phyloP scores from a whole-genome alignment of 2,888 invertebrate species.

The Mythimna albipuncta region DNA sequence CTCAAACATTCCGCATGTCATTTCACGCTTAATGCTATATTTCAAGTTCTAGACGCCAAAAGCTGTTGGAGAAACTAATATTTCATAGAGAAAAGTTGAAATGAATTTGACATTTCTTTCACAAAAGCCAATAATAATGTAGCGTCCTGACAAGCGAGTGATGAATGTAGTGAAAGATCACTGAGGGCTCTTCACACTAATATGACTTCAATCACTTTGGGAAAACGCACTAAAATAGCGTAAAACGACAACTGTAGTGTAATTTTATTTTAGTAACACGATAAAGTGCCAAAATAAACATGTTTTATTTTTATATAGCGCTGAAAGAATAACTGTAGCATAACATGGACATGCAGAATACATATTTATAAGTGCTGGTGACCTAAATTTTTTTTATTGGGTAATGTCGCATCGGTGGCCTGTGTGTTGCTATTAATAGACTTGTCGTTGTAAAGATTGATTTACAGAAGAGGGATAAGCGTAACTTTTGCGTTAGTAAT shows the following conservation, averaged over 20 bases:
- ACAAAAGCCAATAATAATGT: conserved; percentile 39
- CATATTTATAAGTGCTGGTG: conserved; percentile 29
- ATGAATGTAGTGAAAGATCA: conserved; percentile 45
- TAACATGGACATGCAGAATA: conserved; percentile 50
- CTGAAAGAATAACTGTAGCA: conserved; percentile 50
- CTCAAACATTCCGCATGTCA: conserved; percentile 15
- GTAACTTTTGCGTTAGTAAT: conserved; percentile 1
- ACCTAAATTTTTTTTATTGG: conserved; percentile 48
- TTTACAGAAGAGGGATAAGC: conserved; percentile 4
- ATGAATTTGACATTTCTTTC: conserved; percentile 21
- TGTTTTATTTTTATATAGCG: conserved; percentile 62
- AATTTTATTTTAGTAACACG: conserved; percentile 58
- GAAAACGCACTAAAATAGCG: conserved; percentile 49
- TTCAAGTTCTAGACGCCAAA: conserved; percentile 6
- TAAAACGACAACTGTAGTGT: conserved; percentile 48
- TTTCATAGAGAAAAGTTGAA: conserved; percentile 8
- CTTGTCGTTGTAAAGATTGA: conserved; percentile 3
- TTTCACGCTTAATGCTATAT: conserved; percentile 16
- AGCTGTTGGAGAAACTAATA: conserved; percentile 15
- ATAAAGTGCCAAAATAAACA: conserved; percentile 69
- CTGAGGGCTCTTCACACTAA: conserved; percentile 28
- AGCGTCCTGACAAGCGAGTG: conserved; percentile 38
- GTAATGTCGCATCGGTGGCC: conserved; percentile 23
- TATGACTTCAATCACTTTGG: conserved; percentile 42
- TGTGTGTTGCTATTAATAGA: conserved; percentile 17